A percentile compares a stretch with the other conserved stretches of the same genome.
These are phyloP conservation scores for Panulirus ornatus DNA, from an alignment of 1,140 invertebrate genomes.

Conservation along the genomic window DNA sequence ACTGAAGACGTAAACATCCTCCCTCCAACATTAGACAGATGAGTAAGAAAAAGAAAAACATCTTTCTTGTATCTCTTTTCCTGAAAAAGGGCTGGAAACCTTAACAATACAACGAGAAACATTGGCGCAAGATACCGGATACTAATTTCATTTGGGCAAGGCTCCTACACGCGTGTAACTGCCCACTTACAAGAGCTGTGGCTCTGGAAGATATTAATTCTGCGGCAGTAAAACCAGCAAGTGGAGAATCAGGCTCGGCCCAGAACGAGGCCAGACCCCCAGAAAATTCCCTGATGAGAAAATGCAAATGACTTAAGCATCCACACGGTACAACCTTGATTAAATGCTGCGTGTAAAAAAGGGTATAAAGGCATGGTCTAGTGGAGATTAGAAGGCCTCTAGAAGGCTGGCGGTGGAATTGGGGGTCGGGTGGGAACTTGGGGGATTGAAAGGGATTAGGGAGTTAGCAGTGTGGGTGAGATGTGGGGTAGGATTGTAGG, in stretches of 20 bases:
- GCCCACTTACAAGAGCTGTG: constrained; percentile 38
- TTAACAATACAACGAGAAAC: not conserved
- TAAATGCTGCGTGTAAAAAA: constrained; percentile 61
- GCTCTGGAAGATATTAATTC: constrained; percentile 52
- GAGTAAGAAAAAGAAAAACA: not conserved
- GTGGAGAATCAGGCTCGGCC: constrained; percentile 44
- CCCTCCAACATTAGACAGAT: no score
- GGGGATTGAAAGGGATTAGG: no score
- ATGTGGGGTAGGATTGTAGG: not conserved
- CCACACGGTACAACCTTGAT: constrained; percentile 42
- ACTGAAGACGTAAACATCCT: no score
- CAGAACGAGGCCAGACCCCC: constrained; percentile 9
- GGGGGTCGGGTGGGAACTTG: not conserved
- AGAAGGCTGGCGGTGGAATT: not conserved
- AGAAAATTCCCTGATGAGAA: constrained; percentile 44
- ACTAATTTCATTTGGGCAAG: constrained; percentile 13
- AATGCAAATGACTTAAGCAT: constrained; percentile 60
- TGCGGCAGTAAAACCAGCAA: constrained; percentile 40
- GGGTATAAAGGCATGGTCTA: constrained; percentile 11
- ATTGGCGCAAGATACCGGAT: not conserved
- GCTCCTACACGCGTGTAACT: constrained; percentile 2
- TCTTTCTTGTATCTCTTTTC: no score
- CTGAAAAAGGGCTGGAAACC: no score
- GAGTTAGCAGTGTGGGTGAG: not conserved
- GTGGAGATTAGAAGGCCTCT: constrained; percentile 48